phyloP scores from a whole-genome alignment of 2,797 vertebrate genomes.

The Liasis olivaceus region DNA sequence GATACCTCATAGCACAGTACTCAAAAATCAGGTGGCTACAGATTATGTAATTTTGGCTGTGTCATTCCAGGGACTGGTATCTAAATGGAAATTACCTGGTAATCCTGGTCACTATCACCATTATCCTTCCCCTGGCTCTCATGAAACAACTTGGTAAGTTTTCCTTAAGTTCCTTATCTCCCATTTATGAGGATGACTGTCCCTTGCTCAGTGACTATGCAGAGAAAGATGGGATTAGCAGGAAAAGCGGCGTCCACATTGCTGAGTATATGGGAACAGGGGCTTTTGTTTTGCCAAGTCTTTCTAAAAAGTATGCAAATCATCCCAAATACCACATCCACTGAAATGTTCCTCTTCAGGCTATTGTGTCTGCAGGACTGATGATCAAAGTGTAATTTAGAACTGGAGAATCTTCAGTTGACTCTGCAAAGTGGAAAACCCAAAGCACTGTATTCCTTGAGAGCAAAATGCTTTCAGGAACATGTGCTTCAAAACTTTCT shows the following conservation, averaged over 20 bases:
- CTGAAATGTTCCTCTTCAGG: not conserved
- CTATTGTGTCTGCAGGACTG: not conserved
- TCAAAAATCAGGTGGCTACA: not conserved
- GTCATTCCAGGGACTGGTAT: constrained; percentile 87
- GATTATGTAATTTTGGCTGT: not conserved
- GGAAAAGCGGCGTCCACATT: not conserved
- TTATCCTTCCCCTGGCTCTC: constrained; percentile 92
- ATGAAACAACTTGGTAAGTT: constrained; percentile 98
- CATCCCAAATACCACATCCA: not conserved
- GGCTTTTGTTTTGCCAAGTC: not conserved
- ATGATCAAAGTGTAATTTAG: not conserved
- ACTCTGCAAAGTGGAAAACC: not conserved
- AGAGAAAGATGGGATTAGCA: not conserved
- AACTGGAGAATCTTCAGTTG: not conserved
- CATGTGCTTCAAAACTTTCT: not conserved
- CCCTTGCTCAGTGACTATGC: not conserved
- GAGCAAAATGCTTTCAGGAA: not conserved
- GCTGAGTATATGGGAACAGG: not conserved
- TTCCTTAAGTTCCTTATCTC: not conserved
- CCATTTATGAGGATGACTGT: not conserved
- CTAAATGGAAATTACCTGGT: constrained; percentile 97
- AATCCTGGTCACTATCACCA: constrained; percentile 83
- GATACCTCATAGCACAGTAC: not conserved
- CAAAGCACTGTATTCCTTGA: not conserved
- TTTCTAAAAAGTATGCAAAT: not conserved